Conservation (phyloP, 2,113 vertebrate genomes). For the Promerops cafer region DNA sequence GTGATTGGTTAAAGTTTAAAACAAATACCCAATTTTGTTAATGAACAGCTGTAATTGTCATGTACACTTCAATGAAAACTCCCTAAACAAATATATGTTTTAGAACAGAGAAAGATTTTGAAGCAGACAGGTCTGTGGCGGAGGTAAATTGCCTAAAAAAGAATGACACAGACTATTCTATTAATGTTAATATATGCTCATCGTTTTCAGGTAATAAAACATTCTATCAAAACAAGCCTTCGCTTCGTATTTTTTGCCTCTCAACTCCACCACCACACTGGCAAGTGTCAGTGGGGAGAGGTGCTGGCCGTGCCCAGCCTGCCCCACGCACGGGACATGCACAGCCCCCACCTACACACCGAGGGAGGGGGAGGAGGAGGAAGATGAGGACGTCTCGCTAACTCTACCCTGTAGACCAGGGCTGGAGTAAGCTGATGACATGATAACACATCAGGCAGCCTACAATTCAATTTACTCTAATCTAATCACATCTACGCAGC, state of each 20-base stretch:
- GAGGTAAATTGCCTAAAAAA: constrained; percentile 73
- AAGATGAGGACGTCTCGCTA: not conserved
- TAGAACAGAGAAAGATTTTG: constrained; percentile 76
- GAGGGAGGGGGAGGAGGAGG: not conserved
- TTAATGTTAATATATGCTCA: constrained; percentile 75
- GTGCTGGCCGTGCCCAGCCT: not conserved
- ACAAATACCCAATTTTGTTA: constrained; percentile 99
- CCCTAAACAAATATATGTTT: constrained; percentile 99
- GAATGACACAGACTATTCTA: constrained; percentile 72
- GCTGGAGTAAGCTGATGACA: constrained; percentile 41
- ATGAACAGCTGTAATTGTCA: constrained; percentile 99
- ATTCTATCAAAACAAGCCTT: constrained; percentile 74
- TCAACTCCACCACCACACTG: not conserved
- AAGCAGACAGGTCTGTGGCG: constrained; percentile 70
- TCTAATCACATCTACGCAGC: constrained; percentile 34
- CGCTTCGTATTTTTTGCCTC: constrained; percentile 1
- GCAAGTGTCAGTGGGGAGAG: not conserved
- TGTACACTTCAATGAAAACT: constrained; percentile 94
- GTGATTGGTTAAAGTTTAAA: constrained; percentile 99
- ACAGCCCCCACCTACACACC: not conserved
- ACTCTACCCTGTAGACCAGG: constrained; percentile 18
- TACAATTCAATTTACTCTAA: constrained; percentile 60
- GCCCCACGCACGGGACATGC: rapidly evolving
- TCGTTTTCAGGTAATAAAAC: constrained; percentile 73
- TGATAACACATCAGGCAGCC: constrained; percentile 51